Evolutionary conservation across 2,888 invertebrate species (phyloP).

Genomic region (Drosophila mettleri): DNA sequence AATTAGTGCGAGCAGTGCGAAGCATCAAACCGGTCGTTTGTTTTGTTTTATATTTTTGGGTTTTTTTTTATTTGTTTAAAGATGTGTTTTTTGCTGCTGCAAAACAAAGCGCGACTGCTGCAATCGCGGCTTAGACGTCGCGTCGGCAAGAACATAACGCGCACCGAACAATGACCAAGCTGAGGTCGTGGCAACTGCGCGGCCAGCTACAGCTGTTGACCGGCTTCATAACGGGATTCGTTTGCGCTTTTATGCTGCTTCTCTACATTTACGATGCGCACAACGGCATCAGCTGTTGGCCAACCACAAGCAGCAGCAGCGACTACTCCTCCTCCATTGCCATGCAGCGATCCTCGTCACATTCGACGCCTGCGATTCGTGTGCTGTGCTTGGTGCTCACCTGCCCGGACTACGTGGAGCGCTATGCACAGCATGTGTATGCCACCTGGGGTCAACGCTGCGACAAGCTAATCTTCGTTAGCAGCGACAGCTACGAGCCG

Average conservation of each 20-base stretch:
- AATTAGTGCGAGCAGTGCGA: conserved; percentile 4
- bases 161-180: conserved; percentile 15
- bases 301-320: conserved; percentile 15
- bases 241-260: conserved; percentile 71
- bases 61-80: not conserved
- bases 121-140: conserved; percentile 59
- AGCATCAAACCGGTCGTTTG: conserved; percentile 45
- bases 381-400: conserved; percentile 99
- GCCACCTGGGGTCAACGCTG: conserved; percentile 97
- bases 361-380: conserved; percentile 86
- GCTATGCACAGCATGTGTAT: conserved; percentile 94
- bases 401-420: conserved; percentile 93
- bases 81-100: conserved; percentile 21
- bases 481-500: conserved; percentile 88
- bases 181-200: conserved; percentile 28
- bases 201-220: conserved; percentile 66
- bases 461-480: conserved; percentile 93
- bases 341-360: conserved; percentile 79
- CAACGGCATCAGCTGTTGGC: conserved; percentile 29
- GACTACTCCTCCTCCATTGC: not conserved
- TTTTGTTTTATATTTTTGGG: not conserved
- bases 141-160: conserved; percentile 66
- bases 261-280: conserved; percentile 57
- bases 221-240: conserved; percentile 76
- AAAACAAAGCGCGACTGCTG: conserved; percentile 35